Evolutionary conservation across 2,797 vertebrate species (phyloP).

Genomic region (Coracias cyanogaster): DNA sequence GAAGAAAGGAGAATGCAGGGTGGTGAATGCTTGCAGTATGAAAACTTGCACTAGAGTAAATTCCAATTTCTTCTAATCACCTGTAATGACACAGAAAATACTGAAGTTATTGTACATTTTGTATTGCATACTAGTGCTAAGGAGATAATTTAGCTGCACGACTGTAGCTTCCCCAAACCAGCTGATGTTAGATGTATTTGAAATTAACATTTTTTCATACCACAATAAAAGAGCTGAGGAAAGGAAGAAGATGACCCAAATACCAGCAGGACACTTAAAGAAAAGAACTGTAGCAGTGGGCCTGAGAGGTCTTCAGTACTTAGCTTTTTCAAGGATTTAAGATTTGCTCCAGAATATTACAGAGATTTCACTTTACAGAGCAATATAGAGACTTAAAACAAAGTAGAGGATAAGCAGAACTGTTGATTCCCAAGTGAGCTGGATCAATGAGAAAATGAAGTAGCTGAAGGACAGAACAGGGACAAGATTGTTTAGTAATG

Average conservation of each 20-base stretch:
- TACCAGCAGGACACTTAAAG: not conserved
- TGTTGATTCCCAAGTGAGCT: not conserved
- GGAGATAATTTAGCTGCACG: not conserved
- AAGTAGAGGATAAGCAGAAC: not conserved
- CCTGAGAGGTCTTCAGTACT: not conserved
- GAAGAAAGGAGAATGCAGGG: not conserved
- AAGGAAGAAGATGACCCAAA: conserved; percentile 11
- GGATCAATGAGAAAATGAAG: not conserved
- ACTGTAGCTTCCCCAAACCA: not conserved
- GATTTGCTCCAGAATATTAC: not conserved
- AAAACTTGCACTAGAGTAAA: not conserved
- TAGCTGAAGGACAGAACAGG: not conserved
- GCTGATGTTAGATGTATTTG: not conserved
- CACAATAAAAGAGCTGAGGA: not conserved
- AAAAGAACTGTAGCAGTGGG: not conserved
- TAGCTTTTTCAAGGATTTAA: not conserved
- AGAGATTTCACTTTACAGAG: not conserved
- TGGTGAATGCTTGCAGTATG: not conserved
- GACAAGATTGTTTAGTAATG: not conserved
- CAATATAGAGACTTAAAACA: not conserved
- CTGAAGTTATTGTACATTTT: not conserved
- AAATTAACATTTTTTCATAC: conserved; percentile 19
- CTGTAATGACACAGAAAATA: not conserved
- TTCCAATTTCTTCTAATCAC: not conserved
- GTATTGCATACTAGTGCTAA: not conserved